phyloP scores from a whole-genome alignment of 2,113 vertebrate species.

The Bos javanicus region DNA sequence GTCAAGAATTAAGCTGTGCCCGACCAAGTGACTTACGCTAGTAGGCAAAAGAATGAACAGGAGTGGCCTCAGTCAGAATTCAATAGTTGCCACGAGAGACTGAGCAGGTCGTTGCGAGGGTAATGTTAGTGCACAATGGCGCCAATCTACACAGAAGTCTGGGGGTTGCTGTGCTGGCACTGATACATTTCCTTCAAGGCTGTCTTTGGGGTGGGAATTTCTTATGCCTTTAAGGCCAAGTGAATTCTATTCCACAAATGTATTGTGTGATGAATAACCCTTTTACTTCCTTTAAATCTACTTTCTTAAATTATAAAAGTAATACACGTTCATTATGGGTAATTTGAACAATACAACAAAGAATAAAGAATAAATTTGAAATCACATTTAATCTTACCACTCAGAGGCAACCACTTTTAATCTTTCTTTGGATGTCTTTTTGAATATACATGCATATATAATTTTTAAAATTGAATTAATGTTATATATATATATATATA shows the following conservation, averaged over 20 bases:
- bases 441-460: not conserved
- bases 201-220: constrained; percentile 44
- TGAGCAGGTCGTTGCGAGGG: constrained; percentile 52
- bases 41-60: constrained; percentile 57
- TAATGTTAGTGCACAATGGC: constrained; percentile 38
- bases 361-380: constrained; percentile 44
- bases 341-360: constrained; percentile 49
- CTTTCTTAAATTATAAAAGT: constrained; percentile 48
- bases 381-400: constrained; percentile 33
- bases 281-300: constrained; percentile 49
- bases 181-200: not conserved
- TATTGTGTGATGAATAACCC: constrained; percentile 62
- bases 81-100: constrained; percentile 64
- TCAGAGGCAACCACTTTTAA: constrained; percentile 23
- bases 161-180: constrained; percentile 35
- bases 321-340: constrained; percentile 51
- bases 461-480: constrained; percentile 31
- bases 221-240: constrained; percentile 52
- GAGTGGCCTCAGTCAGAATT: constrained; percentile 39
- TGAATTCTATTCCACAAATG: constrained; percentile 48
- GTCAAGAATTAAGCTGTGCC: constrained; percentile 66
- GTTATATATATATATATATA: not conserved
- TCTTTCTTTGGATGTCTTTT: constrained; percentile 41
- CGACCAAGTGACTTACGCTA: not conserved
- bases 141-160: constrained; percentile 37